A percentile compares a stretch with the other conserved stretches of the same genome.
phyloP scores from a whole-genome alignment of 2,888 invertebrate species.

The Anoncus sp. region DNA sequence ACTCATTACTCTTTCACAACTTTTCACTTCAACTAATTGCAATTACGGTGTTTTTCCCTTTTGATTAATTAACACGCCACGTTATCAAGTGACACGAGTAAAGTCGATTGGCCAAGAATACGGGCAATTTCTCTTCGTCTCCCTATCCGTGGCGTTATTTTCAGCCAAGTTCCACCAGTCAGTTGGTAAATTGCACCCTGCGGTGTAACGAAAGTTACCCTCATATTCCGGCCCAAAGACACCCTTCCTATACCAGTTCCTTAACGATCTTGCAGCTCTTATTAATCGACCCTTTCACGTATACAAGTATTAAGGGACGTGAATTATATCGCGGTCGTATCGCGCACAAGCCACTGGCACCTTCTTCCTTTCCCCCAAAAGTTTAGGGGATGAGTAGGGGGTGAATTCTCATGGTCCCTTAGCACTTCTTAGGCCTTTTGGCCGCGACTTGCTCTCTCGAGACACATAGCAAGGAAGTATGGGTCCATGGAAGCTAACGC shows the following conservation, averaged over 20 bases:
- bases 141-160: slow-evolving; percentile 30
- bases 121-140: slow-evolving; percentile 48
- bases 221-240: slow-evolving; percentile 40
- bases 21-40: too few relatives aligned
- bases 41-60: slow-evolving; percentile 14
- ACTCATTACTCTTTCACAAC: too few relatives aligned
- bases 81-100: slow-evolving; percentile 8
- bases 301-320: slow-evolving; percentile 6
- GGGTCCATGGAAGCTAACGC: too few relatives aligned
- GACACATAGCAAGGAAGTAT: background rate
- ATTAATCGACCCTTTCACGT: slow-evolving; percentile 44
- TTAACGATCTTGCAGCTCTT: slow-evolving; percentile 57
- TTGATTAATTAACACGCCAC: slow-evolving; percentile 25
- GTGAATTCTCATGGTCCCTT: slow-evolving; percentile 9
- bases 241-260: slow-evolving; percentile 4
- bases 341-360: slow-evolving; percentile 6
- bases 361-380: slow-evolving; percentile 30
- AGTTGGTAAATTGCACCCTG: slow-evolving; percentile 51
- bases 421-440: background rate
- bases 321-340: slow-evolving; percentile 51
- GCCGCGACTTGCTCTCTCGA: background rate
- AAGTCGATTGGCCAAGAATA: slow-evolving; percentile 12
- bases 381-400: too few relatives aligned
- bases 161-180: background rate
- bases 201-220: slow-evolving; percentile 54